Evolutionary conservation across 2,113 vertebrate species (phyloP), one percentile per base, ranked within the genome.

Genomic region (Zosterops borbonicus): DNA sequence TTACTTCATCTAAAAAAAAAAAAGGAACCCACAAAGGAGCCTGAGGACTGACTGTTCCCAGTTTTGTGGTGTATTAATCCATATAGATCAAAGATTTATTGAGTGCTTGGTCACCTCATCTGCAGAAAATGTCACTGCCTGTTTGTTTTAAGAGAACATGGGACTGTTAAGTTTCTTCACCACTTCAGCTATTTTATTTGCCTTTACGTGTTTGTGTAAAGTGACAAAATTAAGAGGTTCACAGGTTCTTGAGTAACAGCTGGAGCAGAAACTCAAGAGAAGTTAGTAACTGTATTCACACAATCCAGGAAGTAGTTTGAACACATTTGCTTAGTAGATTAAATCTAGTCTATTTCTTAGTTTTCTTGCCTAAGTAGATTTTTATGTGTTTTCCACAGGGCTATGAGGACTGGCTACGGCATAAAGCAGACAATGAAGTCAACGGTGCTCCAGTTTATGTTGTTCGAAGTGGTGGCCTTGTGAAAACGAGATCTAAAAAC

Each of bases 351-450:
- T 18, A 4, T 14, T 49, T 81, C 31, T 14, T 29, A 17, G 24
- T 20, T 59, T 95, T 67, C 50, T 74, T 92, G 29, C 31, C 81
- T 89, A 9, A 42, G 9, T 55, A 28, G 46, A 53, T 75, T 88
- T 92, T 44, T 69, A 21, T 65, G 58, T 86, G 20, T 96, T 94
- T 92, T 91, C 90, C 89, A 31, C 87, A 99, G 99, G 99, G 99
- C 75, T 99, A 99, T 84, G 99, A 99, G 97, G 99, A 99, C 87
- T 99, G 99, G 99, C 98, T 99, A 87, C 98, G 99, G 64, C 99
- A 99, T 97, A 99, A 99, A 95, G 99, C 99, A 17, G 99, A 99
- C 97, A 99, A 99, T 82, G 99, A 99, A 98, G 99, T 99, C 73
- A 99, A 99, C 3, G 99, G 99, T 77, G 99, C 99, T 90, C 99